These are phyloP conservation scores for Malurus splendens DNA, from an alignment of 2,797 vertebrate genomes.

Conservation along the genomic window DNA sequence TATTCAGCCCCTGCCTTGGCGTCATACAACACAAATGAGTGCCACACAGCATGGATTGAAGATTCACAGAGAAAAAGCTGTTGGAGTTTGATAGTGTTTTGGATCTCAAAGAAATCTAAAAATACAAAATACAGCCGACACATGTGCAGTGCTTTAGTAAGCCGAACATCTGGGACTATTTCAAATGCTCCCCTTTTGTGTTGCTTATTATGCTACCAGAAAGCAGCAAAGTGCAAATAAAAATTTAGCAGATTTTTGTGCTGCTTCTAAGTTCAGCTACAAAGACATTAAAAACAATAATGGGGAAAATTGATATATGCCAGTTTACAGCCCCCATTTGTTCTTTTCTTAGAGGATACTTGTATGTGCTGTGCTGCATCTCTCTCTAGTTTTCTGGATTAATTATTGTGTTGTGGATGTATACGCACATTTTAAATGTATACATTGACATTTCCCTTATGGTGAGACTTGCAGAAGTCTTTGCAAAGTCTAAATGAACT, in stretches of 20 bases:
- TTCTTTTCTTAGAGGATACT: background rate
- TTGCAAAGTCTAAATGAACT: background rate
- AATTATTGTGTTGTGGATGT: background rate
- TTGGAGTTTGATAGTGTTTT: constrained; percentile 53
- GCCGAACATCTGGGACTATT: constrained; percentile 70
- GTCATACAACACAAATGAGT: background rate
- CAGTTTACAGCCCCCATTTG: background rate
- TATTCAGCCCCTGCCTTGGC: constrained; percentile 32
- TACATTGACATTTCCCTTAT: background rate
- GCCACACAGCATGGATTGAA: constrained; percentile 39
- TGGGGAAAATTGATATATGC: background rate
- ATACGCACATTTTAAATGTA: background rate
- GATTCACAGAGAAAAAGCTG: constrained; percentile 53
- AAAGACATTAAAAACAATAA: background rate
- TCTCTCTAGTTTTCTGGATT: background rate
- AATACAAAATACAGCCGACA: constrained; percentile 66
- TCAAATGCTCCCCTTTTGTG: constrained; percentile 51
- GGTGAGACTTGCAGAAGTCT: background rate
- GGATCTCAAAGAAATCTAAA: constrained; percentile 67
- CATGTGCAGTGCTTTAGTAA: constrained; percentile 64
- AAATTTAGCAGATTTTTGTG: constrained; percentile 29
- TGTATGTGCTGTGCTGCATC: background rate
- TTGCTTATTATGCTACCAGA: constrained; percentile 36
- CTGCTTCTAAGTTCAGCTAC: background rate
- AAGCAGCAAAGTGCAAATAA: constrained; percentile 42